phyloP scores from a whole-genome alignment of 2,797 vertebrate species.

The Falco concolor region DNA sequence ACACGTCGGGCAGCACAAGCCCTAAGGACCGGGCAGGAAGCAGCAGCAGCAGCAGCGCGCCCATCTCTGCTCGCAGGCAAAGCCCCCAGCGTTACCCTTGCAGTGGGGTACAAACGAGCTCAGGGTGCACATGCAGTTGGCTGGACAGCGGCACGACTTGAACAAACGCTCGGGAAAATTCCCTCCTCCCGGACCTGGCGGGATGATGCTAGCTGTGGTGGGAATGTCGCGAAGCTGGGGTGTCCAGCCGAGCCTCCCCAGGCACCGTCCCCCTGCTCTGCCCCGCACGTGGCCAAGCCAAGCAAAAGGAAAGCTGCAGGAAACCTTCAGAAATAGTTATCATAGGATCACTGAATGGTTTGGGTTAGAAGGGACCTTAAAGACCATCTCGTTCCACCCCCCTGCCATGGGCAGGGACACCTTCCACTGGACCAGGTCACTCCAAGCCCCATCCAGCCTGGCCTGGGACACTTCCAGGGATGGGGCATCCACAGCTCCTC shows the following conservation, averaged over 20 bases:
- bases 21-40: not conserved
- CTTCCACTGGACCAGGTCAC: too few relatives aligned
- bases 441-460: too few relatives aligned
- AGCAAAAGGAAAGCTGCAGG: not conserved
- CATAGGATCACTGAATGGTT: too few relatives aligned
- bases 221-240: not conserved
- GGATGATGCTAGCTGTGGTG: not conserved
- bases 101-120: not conserved
- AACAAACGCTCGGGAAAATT: not conserved
- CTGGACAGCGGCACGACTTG: fast-evolving
- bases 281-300: not conserved
- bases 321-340: not conserved
- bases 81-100: not conserved
- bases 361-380: too few relatives aligned
- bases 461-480: too few relatives aligned
- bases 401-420: too few relatives aligned
- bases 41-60: not conserved
- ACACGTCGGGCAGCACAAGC: not conserved
- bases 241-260: not conserved
- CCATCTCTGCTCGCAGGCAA: not conserved
- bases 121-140: not conserved
- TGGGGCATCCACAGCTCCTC: too few relatives aligned
- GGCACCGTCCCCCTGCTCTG: not conserved
- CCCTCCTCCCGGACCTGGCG: not conserved
- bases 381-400: too few relatives aligned